These are phyloP conservation scores for Ceratina australensis DNA, from an alignment of 1,140 invertebrate species.

Conservation along the genomic window DNA sequence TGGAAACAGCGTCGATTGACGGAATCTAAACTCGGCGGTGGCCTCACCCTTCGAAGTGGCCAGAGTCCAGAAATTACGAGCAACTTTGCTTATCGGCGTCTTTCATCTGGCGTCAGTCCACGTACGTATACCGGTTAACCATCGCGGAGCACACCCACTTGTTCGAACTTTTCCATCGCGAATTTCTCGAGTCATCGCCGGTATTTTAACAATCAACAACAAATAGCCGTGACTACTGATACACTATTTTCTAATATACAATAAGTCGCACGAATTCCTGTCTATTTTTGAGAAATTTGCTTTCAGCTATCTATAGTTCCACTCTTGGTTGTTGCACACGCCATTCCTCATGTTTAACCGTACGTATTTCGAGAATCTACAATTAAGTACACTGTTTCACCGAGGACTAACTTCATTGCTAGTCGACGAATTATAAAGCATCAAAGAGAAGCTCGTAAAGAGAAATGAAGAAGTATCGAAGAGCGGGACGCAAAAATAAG, in stretches of 20 bases:
- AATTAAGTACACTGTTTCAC: background rate
- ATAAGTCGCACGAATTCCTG: background rate
- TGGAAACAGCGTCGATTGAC: conserved; percentile 69
- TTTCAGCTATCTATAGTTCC: no score
- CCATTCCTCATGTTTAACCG: background rate
- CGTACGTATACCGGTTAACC: conserved; percentile 41
- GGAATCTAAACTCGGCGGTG: conserved; percentile 75
- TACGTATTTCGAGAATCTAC: background rate
- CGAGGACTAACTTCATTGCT: background rate
- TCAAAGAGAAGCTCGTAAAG: background rate
- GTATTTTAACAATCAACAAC: conserved; percentile 12
- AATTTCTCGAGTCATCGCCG: background rate
- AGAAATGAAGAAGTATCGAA: background rate
- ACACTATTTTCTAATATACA: conserved; percentile 3
- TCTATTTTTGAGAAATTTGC: background rate
- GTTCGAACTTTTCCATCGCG: conserved; percentile 59
- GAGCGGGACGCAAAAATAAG: conserved; percentile 25
- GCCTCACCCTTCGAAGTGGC: conserved; percentile 76
- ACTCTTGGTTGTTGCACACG: background rate
- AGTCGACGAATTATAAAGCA: background rate
- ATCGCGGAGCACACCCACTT: conserved; percentile 69
- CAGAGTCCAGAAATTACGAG: conserved; percentile 74
- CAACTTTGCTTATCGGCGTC: conserved; percentile 64
- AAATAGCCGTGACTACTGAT: background rate
- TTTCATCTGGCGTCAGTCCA: conserved; percentile 71